These are phyloP conservation scores for Gila robusta DNA, from an alignment of 2,797 vertebrate species.

Conservation along the genomic window DNA sequence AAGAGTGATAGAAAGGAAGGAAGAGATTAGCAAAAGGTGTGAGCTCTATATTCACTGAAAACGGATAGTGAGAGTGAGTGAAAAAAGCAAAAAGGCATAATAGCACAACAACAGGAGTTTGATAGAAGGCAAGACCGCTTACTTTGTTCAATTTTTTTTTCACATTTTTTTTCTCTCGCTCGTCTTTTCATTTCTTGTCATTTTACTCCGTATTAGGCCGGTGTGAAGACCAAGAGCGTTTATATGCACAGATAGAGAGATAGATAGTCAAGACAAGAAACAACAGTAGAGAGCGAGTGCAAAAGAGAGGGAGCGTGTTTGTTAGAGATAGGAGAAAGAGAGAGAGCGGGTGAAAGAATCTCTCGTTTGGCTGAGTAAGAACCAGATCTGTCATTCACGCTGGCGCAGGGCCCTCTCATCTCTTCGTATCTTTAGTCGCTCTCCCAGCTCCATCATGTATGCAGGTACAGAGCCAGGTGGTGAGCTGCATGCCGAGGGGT, in stretches of 20 bases:
- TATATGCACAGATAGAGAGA: slow-evolving; percentile 24
- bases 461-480: slow-evolving; percentile 66
- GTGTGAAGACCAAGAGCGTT: slow-evolving; percentile 27
- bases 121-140: slow-evolving; percentile 22
- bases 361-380: slow-evolving; percentile 65
- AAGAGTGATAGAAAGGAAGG: slow-evolving; percentile 55
- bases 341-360: slow-evolving; percentile 61
- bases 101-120: slow-evolving; percentile 33
- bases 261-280: slow-evolving; percentile 38
- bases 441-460: slow-evolving; percentile 64
- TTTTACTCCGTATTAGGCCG: slow-evolving; percentile 11
- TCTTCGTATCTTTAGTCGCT: slow-evolving; percentile 52
- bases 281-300: slow-evolving; percentile 40
- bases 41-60: slow-evolving; percentile 41
- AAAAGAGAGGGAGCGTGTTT: slow-evolving; percentile 16
- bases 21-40: slow-evolving; percentile 53
- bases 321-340: slow-evolving; percentile 49
- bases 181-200: slow-evolving; percentile 3
- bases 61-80: slow-evolving; percentile 41
- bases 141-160: not conserved
- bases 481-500: slow-evolving; percentile 20
- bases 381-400: slow-evolving; percentile 75
- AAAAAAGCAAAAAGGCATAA: slow-evolving; percentile 45
- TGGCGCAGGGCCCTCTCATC: slow-evolving; percentile 70
- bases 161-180: not conserved